Conservation (phyloP, 1,140 invertebrate genomes). For the Macrostomum lignano region DNA sequence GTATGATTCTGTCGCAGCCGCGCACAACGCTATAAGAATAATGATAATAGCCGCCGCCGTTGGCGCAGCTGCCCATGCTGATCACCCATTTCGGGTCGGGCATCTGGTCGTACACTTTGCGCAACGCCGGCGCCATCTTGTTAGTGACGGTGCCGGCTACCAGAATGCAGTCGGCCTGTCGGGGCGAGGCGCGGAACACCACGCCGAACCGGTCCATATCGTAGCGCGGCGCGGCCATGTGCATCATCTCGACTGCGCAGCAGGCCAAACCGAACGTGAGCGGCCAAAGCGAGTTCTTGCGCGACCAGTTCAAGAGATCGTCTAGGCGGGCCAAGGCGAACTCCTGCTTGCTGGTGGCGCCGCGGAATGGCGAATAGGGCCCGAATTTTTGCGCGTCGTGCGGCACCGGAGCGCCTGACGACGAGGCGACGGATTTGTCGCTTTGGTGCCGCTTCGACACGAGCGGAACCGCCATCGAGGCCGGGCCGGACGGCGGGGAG, state of each 20-base stretch:
- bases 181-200: slow-evolving; percentile 75
- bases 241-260: slow-evolving; percentile 99
- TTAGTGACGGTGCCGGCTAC: slow-evolving; percentile 91
- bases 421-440: too few relatives aligned
- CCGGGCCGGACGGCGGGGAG: too few relatives aligned
- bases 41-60: slow-evolving; percentile 93
- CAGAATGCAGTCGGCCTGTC: slow-evolving; percentile 70
- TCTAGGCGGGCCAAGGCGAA: slow-evolving; percentile 41
- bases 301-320: slow-evolving; percentile 73
- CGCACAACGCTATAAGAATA: slow-evolving; percentile 89
- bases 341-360: slow-evolving; percentile 33
- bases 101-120: slow-evolving; percentile 65
- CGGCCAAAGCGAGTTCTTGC: slow-evolving; percentile 68
- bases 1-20: slow-evolving; percentile 84
- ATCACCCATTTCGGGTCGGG: slow-evolving; percentile 78
- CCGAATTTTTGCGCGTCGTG: slow-evolving; percentile 14
- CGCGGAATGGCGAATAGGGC: slow-evolving; percentile 45
- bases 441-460: too few relatives aligned
- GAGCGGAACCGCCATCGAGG: too few relatives aligned
- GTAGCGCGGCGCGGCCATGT: slow-evolving; percentile 81
- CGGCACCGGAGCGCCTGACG: too few relatives aligned
- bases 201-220: slow-evolving; percentile 73
- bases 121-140: slow-evolving; percentile 87
- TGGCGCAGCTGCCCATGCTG: slow-evolving; percentile 95
- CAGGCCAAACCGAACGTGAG: slow-evolving; percentile 83